Evolutionary conservation across 1,140 invertebrate species (phyloP).

Genomic region (Eueides isabella): DNA sequence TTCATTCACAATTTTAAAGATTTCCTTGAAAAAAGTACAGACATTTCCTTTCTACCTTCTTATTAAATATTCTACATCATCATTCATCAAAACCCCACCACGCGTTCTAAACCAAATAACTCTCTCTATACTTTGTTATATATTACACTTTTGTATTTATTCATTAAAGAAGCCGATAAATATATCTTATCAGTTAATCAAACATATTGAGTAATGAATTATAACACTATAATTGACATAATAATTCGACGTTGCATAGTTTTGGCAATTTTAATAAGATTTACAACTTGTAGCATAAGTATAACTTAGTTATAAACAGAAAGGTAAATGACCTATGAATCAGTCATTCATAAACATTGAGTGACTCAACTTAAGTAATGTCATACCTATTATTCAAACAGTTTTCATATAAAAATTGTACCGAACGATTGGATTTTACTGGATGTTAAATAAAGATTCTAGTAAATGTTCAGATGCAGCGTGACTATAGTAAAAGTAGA

Average conservation of each 20-base stretch:
- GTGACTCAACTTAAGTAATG: constrained; percentile 56
- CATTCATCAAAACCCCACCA: not conserved
- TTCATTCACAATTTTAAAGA: no score
- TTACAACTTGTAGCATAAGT: constrained; percentile 36
- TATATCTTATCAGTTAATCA: not conserved
- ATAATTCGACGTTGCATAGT: not conserved
- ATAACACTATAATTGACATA: not conserved
- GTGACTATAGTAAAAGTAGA: not conserved
- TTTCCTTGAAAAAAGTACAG: no score
- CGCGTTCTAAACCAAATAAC: no score
- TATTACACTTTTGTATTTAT: not conserved
- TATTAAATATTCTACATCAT: no score
- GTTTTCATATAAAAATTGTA: constrained; percentile 21
- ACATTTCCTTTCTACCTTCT: no score
- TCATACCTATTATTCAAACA: constrained; percentile 36
- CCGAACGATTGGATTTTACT: not conserved
- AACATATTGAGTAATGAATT: not conserved
- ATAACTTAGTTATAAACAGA: constrained; percentile 46
- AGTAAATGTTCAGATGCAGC: not conserved
- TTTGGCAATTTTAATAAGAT: not conserved
- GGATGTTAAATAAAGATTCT: not conserved
- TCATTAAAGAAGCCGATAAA: not conserved
- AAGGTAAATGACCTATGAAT: constrained; percentile 73
- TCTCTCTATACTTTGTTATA: not conserved
- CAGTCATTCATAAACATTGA: constrained; percentile 64